phyloP scores from a whole-genome alignment of 2,797 vertebrate species.

The Gorsachius magnificus region DNA sequence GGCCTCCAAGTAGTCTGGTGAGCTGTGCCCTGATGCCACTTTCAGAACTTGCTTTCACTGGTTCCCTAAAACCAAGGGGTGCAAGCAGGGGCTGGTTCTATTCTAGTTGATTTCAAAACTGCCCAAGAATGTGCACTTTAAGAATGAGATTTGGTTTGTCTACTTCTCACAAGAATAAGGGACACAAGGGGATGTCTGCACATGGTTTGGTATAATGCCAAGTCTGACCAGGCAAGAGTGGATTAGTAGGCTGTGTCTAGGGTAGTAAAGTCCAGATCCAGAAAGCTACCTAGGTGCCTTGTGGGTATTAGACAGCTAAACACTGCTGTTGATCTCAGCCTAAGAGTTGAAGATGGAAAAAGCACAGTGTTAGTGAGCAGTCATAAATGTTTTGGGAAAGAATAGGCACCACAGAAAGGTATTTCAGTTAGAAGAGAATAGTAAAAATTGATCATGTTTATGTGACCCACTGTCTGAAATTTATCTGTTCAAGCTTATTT shows the following conservation, averaged over 20 bases:
- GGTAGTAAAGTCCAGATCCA: not conserved
- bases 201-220: not conserved
- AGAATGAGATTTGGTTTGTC: not conserved
- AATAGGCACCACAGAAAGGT: not conserved
- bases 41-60: not conserved
- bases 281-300: not conserved
- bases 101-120: not conserved
- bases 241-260: not conserved
- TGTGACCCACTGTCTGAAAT: not conserved
- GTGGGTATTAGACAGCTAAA: not conserved
- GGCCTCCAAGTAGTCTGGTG: not conserved
- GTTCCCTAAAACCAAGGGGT: not conserved
- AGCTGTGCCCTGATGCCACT: not conserved
- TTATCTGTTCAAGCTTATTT: not conserved
- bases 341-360: not conserved
- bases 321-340: not conserved
- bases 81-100: not conserved
- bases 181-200: not conserved
- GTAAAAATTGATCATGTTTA: fast-evolving
- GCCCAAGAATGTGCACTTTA: not conserved
- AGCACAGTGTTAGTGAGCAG: not conserved
- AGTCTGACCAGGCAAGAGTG: not conserved
- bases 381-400: not conserved
- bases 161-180: not conserved
- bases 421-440: not conserved